Conservation (phyloP, 2,797 vertebrate species). For the Arrhamphus sclerolepis region DNA sequence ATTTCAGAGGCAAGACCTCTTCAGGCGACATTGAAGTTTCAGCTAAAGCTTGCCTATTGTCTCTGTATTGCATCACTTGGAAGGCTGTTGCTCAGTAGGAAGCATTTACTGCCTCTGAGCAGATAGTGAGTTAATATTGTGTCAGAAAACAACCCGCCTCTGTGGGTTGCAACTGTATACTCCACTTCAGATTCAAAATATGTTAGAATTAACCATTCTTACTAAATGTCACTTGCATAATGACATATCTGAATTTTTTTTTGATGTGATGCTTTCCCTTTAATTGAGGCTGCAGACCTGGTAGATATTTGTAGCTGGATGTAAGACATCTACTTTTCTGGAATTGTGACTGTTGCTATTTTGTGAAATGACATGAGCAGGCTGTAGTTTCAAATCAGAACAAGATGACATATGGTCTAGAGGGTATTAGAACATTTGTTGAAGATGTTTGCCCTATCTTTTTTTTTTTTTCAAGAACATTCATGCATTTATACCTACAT, state of each 20-base stretch:
- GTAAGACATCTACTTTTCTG: conserved; percentile 11
- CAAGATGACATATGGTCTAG: conserved; percentile 3
- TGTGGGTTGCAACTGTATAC: neutral
- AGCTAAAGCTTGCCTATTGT: conserved; percentile 44
- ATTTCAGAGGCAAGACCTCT: conserved; percentile 43
- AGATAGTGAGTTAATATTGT: conserved; percentile 23
- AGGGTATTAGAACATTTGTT: conserved; percentile 14
- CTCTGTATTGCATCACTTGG: conserved; percentile 57
- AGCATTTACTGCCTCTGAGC: conserved; percentile 32
- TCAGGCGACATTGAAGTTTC: conserved; percentile 40
- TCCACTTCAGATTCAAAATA: neutral
- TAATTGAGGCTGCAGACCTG: conserved; percentile 3
- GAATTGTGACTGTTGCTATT: conserved; percentile 7
- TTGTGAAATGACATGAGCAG: conserved; percentile 11
- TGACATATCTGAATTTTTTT: neutral
- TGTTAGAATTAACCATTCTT: neutral
- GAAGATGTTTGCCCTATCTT: conserved; percentile 14
- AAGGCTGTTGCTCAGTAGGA: conserved; percentile 29
- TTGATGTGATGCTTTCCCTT: neutral
- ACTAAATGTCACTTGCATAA: neutral
- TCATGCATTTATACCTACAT: conserved; percentile 12
- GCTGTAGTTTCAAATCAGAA: conserved; percentile 31
- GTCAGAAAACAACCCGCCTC: conserved; percentile 14
- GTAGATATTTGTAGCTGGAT: conserved; percentile 11
- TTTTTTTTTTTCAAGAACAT: conserved; percentile 8